These are phyloP conservation scores for Rotaria sp. DNA, from an alignment of 2,888 invertebrate genomes.

Conservation along the genomic window DNA sequence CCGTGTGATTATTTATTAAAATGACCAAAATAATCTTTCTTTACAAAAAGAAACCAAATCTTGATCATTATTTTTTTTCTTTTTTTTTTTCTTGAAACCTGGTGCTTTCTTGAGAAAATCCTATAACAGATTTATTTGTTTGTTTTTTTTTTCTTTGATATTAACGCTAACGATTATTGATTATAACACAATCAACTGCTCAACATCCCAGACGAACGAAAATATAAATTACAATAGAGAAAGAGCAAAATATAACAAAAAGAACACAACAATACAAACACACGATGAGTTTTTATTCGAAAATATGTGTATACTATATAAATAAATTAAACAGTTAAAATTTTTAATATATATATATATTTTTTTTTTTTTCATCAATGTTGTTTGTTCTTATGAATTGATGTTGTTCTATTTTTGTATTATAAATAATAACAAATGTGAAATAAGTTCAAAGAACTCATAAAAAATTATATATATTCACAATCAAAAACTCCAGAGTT, in stretches of 20 bases:
- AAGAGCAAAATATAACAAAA: neutral
- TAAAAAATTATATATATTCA: neutral
- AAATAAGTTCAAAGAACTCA: constrained; percentile 1
- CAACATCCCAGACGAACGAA: neutral
- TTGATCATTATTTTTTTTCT: neutral
- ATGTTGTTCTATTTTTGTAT: constrained; percentile 22
- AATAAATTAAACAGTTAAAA: neutral
- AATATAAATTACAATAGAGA: neutral
- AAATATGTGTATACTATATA: neutral
- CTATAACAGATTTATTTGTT: neutral
- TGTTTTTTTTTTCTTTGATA: neutral
- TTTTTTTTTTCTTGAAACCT: neutral
- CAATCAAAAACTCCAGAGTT: too few relatives aligned
- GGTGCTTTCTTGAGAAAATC: constrained; percentile 19
- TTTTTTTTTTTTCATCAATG: neutral
- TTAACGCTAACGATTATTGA: neutral
- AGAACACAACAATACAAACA: neutral
- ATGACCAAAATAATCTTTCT: neutral
- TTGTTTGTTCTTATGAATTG: constrained; percentile 10
- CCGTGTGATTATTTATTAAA: neutral
- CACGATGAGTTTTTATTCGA: neutral
- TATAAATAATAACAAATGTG: neutral
- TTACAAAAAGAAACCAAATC: neutral
- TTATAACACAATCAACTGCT: neutral
- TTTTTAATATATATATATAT: neutral